Conservation (phyloP, 2,797 vertebrate species). For the Florisuga fusca region DNA sequence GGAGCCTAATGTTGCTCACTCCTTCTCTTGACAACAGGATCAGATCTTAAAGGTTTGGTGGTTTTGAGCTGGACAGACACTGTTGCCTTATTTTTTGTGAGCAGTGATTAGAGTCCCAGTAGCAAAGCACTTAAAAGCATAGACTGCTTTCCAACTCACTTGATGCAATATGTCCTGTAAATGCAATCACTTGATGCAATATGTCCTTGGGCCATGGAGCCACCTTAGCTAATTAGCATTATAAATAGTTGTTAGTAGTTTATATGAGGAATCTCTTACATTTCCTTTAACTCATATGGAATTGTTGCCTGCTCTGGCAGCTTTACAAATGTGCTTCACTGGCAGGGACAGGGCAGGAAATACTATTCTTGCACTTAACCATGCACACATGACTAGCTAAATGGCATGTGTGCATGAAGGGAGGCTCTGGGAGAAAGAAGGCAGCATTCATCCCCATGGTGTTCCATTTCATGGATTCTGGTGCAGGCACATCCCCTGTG, state of each 20-base stretch:
- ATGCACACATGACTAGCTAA: not conserved
- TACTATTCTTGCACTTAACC: not conserved
- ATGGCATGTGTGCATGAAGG: not conserved
- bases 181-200: not conserved
- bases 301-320: not conserved
- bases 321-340: not conserved
- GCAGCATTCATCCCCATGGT: fast-evolving
- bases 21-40: not conserved
- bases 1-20: not conserved
- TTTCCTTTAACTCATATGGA: not conserved
- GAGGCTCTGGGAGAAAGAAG: not conserved
- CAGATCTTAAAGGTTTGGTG: not conserved
- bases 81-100: not conserved
- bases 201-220: not conserved
- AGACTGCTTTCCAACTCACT: not conserved
- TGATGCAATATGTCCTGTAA: not conserved
- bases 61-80: not conserved
- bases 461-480: not conserved
- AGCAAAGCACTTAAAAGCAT: not conserved
- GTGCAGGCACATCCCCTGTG: not conserved
- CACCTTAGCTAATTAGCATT: not conserved
- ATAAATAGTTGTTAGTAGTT: not conserved
- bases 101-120: not conserved
- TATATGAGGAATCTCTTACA: not conserved
- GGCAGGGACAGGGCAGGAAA: not conserved